Percentiles rank a stretch among this genome's conserved stretches.
phyloP scores from a whole-genome alignment of 2,797 vertebrate species.

The Enteromius fasciolatus region DNA sequence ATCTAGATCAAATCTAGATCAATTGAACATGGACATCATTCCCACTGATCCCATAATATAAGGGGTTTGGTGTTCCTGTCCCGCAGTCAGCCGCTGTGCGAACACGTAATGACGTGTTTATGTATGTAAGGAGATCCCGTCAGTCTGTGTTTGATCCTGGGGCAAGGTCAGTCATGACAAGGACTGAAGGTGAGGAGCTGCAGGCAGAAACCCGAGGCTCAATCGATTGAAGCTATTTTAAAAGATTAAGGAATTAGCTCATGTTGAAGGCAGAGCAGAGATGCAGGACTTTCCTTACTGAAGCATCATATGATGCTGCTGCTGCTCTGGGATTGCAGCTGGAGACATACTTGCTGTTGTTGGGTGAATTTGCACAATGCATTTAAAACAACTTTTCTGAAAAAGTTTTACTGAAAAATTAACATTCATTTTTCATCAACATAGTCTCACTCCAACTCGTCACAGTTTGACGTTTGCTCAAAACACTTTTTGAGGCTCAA shows the following conservation, averaged over 20 bases:
- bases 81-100: not conserved
- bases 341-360: not conserved
- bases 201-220: constrained; percentile 74
- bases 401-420: too few relatives aligned
- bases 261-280: constrained; percentile 73
- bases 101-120: not conserved
- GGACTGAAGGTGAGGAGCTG: constrained; percentile 50
- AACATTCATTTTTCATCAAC: too few relatives aligned
- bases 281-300: constrained; percentile 65
- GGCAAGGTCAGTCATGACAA: constrained; percentile 53
- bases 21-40: not conserved
- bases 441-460: too few relatives aligned
- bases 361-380: not conserved
- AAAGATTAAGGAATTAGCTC: constrained; percentile 73
- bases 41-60: not conserved
- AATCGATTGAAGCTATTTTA: constrained; percentile 81
- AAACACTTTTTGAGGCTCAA: too few relatives aligned
- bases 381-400: not conserved
- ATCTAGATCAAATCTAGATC: not conserved
- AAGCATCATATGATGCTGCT: constrained; percentile 34
- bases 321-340: not conserved
- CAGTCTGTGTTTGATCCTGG: constrained; percentile 41
- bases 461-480: too few relatives aligned
- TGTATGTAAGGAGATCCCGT: constrained; percentile 58
- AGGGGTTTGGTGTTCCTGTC: not conserved